phyloP scores from a whole-genome alignment of 2,113 vertebrate genomes.

The Callopanchax toddi region DNA sequence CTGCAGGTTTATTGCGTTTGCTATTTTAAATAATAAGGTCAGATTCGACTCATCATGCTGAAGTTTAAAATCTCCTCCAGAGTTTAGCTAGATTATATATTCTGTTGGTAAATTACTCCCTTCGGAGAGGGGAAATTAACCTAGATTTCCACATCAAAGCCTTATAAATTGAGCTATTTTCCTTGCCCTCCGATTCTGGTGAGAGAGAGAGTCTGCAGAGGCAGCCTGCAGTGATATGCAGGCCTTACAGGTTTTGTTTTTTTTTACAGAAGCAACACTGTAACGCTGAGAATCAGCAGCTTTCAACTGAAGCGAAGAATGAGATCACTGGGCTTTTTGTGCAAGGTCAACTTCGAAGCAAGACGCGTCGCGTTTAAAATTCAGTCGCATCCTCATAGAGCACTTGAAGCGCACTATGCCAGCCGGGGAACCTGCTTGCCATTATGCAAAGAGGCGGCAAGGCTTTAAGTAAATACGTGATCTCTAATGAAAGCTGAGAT shows the following conservation, averaged over 20 bases:
- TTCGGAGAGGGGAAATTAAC: conserved; percentile 82
- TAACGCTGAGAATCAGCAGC: conserved; percentile 79
- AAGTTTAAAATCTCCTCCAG: conserved; percentile 48
- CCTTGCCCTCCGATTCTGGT: conserved; percentile 66
- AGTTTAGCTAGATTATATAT: conserved; percentile 80
- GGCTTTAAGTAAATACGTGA: conserved; percentile 78
- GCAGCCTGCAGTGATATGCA: conserved; percentile 80
- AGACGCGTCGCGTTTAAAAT: conserved; percentile 77
- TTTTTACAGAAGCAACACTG: conserved; percentile 71
- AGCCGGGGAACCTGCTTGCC: conserved; percentile 67
- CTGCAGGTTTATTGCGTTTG: conserved; percentile 35
- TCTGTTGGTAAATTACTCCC: conserved; percentile 86
- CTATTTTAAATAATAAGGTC: conserved; percentile 43
- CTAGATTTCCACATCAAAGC: conserved; percentile 90
- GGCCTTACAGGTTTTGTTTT: conserved; percentile 71
- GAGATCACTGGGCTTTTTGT: conserved; percentile 81
- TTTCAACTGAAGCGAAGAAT: conserved; percentile 80
- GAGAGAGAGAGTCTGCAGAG: conserved; percentile 63
- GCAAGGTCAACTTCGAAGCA: conserved; percentile 77
- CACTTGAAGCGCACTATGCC: conserved; percentile 72
- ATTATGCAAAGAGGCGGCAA: conserved; percentile 75
- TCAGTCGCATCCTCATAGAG: conserved; percentile 67
- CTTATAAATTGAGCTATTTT: conserved; percentile 85
- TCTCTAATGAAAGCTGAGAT: conserved; percentile 77
- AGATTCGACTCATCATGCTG: conserved; percentile 8